Evolutionary conservation across 2,888 invertebrate genomes (phyloP), one percentile per base, ranked within the genome.

Genomic region (Cotesia congregata): DNA sequence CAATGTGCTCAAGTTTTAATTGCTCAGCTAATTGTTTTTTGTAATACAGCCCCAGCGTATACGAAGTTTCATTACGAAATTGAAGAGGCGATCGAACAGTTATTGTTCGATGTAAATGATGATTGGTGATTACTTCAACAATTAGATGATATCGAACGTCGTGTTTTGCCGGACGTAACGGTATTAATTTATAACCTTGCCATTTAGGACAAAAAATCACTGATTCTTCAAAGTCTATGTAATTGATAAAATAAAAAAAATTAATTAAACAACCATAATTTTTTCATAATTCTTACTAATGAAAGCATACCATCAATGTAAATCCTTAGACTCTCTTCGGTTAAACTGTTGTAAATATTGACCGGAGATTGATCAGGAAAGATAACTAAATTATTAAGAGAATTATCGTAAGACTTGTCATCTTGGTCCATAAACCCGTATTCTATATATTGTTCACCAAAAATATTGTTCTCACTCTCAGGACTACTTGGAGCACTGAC

Each of bases 41-140:
- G 88, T 95, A 95, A 83, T 93, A 93, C 9, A 96, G 89, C 80
- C 94, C 94, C 60, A 96, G 88, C 0, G 95, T 93, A 86, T 94
- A 94, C 0, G 94, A 94, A 0, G 96, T 94, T 85, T 95, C 94
- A 88, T 96, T 96, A 83, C 93, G 91, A 72, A 95, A 91, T 94
- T 95, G 83, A 62, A 96, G 88, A 0, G 96, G 96, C 1, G 96
- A 95, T 78, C 94, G 90, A 40, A 95, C 92, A 0, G 92, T 92
- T 65, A 96, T 92, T 4, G 87, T 90, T 77, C 91, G 86, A 73
- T 91, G 91, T 64, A 88, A 84, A 81, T 90, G 91, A 79, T 91
- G 92, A 80, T 93, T 92, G 5, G 92, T 92, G 41, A 91, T 91
- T 5, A 94, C 92, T 81, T 93, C 93, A 39, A 94, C 92, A 1